Evolutionary conservation across 1,140 invertebrate genomes (phyloP).

Genomic region (Latrodectus geometricus): DNA sequence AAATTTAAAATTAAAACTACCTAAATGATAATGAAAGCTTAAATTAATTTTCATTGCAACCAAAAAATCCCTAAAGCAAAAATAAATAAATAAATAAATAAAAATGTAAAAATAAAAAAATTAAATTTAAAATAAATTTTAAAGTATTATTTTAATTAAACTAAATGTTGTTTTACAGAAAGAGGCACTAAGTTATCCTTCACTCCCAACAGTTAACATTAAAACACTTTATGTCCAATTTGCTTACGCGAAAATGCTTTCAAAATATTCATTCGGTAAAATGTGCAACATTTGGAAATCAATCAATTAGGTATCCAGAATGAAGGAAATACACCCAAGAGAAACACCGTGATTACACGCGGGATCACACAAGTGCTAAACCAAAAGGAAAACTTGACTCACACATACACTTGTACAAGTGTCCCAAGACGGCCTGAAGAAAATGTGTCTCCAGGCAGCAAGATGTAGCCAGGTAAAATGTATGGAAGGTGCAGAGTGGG

Average conservation of each 20-base stretch:
- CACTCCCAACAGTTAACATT: too few relatives aligned
- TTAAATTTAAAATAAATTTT: too few relatives aligned
- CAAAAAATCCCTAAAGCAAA: too few relatives aligned
- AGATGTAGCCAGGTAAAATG: conserved; percentile 54
- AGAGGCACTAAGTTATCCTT: too few relatives aligned
- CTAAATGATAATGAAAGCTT: too few relatives aligned
- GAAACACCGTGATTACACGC: background rate
- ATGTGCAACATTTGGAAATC: background rate
- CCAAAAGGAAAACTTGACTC: conserved; percentile 24
- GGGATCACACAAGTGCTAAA: background rate
- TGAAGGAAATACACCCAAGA: too few relatives aligned
- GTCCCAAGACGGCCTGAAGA: conserved; percentile 17
- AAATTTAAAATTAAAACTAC: too few relatives aligned
- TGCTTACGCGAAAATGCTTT: background rate
- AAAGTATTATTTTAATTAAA: too few relatives aligned
- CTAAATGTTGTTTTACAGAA: too few relatives aligned
- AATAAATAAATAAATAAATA: too few relatives aligned
- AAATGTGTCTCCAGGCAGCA: conserved; percentile 24
- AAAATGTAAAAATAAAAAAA: too few relatives aligned
- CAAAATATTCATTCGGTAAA: background rate
- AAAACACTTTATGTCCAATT: background rate
- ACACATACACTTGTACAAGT: conserved; percentile 34
- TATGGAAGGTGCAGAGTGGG: conserved; percentile 14
- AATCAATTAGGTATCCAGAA: background rate
- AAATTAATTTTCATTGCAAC: too few relatives aligned